A percentile compares a stretch with the other conserved stretches of the same genome.
Conservation (phyloP, 2,888 invertebrate species). For the Sympetrum striolatum region DNA sequence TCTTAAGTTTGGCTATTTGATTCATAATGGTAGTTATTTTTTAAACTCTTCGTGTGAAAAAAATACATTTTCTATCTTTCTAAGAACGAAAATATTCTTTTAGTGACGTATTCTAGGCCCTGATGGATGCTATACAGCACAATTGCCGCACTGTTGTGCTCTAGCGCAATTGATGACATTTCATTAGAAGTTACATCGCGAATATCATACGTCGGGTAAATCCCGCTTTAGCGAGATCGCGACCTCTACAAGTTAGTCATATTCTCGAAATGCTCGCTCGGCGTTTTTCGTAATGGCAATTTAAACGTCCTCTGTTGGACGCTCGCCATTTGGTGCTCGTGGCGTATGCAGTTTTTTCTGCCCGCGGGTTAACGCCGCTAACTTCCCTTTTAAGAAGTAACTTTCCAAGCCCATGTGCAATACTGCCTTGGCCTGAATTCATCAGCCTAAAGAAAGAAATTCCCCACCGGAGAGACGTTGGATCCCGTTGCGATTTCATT, state of each 20-base stretch:
- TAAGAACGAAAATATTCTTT: too few relatives aligned
- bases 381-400: conserved; percentile 25
- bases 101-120: too few relatives aligned
- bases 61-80: too few relatives aligned
- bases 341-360: not conserved
- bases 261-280: not conserved
- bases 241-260: not conserved
- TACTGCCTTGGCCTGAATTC: conserved; percentile 26
- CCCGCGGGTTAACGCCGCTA: not conserved
- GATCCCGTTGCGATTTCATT: not conserved
- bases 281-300: not conserved
- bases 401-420: conserved; percentile 22
- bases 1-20: too few relatives aligned
- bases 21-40: too few relatives aligned
- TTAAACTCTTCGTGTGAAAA: too few relatives aligned
- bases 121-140: too few relatives aligned
- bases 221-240: not conserved
- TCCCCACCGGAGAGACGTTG: too few relatives aligned
- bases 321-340: not conserved
- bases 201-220: too few relatives aligned
- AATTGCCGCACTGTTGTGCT: too few relatives aligned
- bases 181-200: too few relatives aligned
- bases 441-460: not conserved
- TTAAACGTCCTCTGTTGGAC: not conserved
- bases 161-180: too few relatives aligned